Conservation (phyloP, 1,140 invertebrate species). For the Drosophila tsacasi region DNA sequence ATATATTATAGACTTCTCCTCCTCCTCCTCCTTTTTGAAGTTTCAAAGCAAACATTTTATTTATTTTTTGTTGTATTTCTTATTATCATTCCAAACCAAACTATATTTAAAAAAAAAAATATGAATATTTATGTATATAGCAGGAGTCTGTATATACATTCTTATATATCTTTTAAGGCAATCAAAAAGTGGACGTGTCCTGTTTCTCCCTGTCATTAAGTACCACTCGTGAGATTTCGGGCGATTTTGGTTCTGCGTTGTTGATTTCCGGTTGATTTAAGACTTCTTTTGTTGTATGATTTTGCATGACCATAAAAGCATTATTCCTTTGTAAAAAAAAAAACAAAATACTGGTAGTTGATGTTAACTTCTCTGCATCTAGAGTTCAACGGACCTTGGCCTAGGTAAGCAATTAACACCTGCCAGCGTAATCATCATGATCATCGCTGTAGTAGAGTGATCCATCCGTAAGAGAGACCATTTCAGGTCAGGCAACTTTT, state of each 20-base stretch:
- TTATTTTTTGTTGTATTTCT: no score
- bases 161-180: not conserved
- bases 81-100: not conserved
- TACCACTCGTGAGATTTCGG: constrained; percentile 18
- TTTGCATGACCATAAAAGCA: constrained; percentile 34
- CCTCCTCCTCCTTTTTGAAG: no score
- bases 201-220: constrained; percentile 37
- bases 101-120: constrained; percentile 1
- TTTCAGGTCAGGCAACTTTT: constrained; percentile 50
- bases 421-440: constrained; percentile 53
- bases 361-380: constrained; percentile 10
- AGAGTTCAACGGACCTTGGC: constrained; percentile 67
- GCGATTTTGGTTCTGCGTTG: constrained; percentile 21
- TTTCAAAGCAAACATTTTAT: no score
- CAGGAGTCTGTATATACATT: not conserved
- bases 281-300: constrained; percentile 26
- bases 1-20: no score
- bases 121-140: not conserved
- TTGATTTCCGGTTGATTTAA: constrained; percentile 45
- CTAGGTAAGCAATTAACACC: constrained; percentile 69
- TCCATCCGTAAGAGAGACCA: constrained; percentile 6
- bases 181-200: constrained; percentile 33
- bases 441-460: constrained; percentile 15
- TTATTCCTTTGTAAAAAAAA: constrained; percentile 14
- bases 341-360: constrained; percentile 16